Conservation (phyloP, 2,888 invertebrate genomes). For the Blastobasis adustella region DNA sequence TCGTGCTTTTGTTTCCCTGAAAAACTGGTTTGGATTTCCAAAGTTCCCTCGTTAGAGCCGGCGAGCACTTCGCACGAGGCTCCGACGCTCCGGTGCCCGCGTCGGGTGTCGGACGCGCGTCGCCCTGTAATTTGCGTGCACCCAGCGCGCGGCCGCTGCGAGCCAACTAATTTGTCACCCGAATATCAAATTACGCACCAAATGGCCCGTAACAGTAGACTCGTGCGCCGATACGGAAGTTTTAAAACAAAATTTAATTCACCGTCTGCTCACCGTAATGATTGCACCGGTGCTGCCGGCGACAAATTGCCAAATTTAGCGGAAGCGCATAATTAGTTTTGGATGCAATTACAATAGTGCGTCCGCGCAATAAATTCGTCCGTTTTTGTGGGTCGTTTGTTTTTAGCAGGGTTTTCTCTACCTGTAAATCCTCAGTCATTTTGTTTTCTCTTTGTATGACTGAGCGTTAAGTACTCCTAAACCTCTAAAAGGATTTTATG, state of each 20-base stretch:
- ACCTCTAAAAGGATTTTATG: background rate
- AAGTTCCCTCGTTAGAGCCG: too few relatives aligned
- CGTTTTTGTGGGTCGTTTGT: background rate
- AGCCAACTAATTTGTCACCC: constrained; percentile 69
- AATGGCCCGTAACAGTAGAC: constrained; percentile 66
- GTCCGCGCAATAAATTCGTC: constrained; percentile 1
- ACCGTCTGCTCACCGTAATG: constrained; percentile 45
- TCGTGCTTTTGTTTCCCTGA: too few relatives aligned
- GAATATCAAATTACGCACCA: constrained; percentile 71
- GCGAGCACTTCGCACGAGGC: background rate
- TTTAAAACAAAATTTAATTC: constrained; percentile 66
- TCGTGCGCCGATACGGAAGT: constrained; percentile 45
- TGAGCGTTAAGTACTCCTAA: background rate
- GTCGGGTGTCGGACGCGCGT: constrained; percentile 11
- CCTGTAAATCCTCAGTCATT: background rate
- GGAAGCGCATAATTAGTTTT: constrained; percentile 35
- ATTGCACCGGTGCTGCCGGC: constrained; percentile 43
- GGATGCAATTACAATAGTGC: constrained; percentile 10
- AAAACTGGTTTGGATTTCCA: too few relatives aligned
- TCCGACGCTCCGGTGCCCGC: too few relatives aligned
- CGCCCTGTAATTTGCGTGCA: constrained; percentile 62
- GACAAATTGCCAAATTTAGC: constrained; percentile 55
- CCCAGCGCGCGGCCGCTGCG: constrained; percentile 31
- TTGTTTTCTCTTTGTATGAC: background rate
- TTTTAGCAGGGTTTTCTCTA: background rate